These are phyloP conservation scores for Amphipoea lucens DNA, from an alignment of 2,888 invertebrate species.

Conservation along the genomic window DNA sequence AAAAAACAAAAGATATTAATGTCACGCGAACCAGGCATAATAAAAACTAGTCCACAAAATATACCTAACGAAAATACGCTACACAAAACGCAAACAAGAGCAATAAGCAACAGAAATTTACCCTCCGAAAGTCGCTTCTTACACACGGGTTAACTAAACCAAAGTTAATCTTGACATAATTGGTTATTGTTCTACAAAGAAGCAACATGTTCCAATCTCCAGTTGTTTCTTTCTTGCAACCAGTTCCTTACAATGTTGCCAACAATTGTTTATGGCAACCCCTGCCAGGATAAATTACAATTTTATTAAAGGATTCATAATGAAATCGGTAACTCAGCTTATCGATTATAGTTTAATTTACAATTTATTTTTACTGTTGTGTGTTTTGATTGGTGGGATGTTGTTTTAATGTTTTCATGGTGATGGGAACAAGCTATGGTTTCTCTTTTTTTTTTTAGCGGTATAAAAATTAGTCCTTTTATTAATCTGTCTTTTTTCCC, in stretches of 20 bases:
- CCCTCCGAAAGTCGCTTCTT: not conserved
- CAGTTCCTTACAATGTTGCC: slow-evolving; percentile 49
- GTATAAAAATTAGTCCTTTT: not conserved
- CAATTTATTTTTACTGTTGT: slow-evolving; percentile 28
- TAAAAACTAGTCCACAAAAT: not conserved
- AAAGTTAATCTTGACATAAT: slow-evolving; percentile 54
- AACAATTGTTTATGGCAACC: slow-evolving; percentile 52
- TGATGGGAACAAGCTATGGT: not conserved
- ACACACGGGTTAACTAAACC: slow-evolving; percentile 20
- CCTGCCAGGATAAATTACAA: slow-evolving; percentile 41
- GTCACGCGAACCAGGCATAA: not conserved
- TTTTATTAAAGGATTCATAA: slow-evolving; percentile 53
- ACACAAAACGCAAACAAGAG: not conserved
- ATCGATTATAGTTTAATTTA: slow-evolving; percentile 52
- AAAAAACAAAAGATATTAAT: not conserved
- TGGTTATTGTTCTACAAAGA: slow-evolving; percentile 59
- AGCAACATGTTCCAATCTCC: slow-evolving; percentile 40
- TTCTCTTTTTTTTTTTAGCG: not conserved
- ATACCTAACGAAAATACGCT: not conserved
- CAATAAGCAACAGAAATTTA: not conserved
- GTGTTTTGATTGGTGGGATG: slow-evolving; percentile 30
- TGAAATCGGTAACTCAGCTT: slow-evolving; percentile 53
- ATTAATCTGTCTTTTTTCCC: not conserved
- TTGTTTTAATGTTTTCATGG: slow-evolving; percentile 27
- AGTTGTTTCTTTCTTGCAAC: slow-evolving; percentile 30